Base-by-base conservation (phyloP, 1,140 invertebrate genomes). In the Alviniconcha marisindica region DNA sequence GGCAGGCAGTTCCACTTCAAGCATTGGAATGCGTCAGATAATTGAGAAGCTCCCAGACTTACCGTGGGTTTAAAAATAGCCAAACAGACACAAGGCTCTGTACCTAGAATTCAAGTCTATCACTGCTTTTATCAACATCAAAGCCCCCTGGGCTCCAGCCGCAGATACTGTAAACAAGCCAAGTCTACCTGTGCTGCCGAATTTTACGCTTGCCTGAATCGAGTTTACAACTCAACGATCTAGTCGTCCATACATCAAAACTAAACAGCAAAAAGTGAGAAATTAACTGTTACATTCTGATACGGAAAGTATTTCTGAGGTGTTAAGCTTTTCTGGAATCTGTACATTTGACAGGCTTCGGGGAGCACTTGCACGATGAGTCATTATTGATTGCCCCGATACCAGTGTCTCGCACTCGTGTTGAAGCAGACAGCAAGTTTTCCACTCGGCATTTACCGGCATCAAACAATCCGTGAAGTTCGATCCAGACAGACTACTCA, bases 331-430 rank as follows among this genome's bases (percentile, higher is more conserved):
- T 63, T 63, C 60, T 63, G 24, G 60, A 63, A 63, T 63, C 24
- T 63, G 10, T 63, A 31, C 21, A 63, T 63, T 63, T 63, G 60
- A 63, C 60, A 63, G 60, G 60, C 60, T 63, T 63, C 60, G n/a
- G 18, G 21, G 38, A 69, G 78, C 40, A 80, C 18, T n/a, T 38
- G 78, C 40, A 44, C 56, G 78, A 80, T 80, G 78, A 80, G 51
- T 80, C 78, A 80, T 80, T 80, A 80, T 80, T 80, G 78, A 80
- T 63, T 80, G 78, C 28, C 78, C n/a, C 60, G 78, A 80, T 80
- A 80, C 51, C 51, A 80, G 48, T 40, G 78, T 69, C 60, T 80
- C 33, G 78, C 18, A 66, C 78, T 69, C 51, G 18, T 3, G 38
- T 7, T 44, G 38, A 54, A 76, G 60, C 78, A 80, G 78, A 80